A percentile compares a stretch with the other conserved stretches of the same genome.
Conservation (phyloP, 2,113 vertebrate genomes). For the Hyaena hyaena region DNA sequence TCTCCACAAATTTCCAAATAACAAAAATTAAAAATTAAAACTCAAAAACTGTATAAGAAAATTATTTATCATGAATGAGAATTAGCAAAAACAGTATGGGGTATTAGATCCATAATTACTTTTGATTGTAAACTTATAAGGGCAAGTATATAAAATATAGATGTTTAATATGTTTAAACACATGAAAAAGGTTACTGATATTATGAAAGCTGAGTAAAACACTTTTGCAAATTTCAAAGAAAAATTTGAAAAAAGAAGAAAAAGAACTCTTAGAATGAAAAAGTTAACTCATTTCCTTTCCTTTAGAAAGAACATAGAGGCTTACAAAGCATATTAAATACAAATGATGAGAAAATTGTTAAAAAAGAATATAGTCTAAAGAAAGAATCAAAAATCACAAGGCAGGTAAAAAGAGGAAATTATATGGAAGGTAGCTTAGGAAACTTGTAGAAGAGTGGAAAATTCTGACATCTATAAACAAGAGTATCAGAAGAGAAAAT, state of each 20-base stretch:
- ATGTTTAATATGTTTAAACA: neutral
- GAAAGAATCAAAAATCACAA: neutral
- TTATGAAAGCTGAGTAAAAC: neutral
- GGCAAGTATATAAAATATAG: neutral
- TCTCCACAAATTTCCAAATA: neutral
- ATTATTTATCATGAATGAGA: neutral
- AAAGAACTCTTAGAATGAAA: neutral
- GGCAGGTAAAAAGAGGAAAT: neutral
- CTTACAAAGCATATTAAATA: neutral
- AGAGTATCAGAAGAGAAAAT: neutral
- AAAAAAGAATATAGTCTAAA: neutral
- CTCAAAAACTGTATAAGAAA: neutral
- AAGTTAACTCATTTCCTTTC: neutral
- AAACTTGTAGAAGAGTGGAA: neutral
- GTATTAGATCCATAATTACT: neutral
- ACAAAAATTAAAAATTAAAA: neutral
- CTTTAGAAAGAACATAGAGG: neutral
- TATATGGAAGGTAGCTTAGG: neutral
- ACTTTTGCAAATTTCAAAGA: neutral
- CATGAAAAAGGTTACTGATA: neutral
- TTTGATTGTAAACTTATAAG: neutral
- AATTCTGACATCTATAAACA: neutral
- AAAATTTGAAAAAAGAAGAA: neutral
- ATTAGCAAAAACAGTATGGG: neutral
- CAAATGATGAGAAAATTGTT: neutral